phyloP scores from a whole-genome alignment of 2,797 vertebrate species.

The Remorina albescens region DNA sequence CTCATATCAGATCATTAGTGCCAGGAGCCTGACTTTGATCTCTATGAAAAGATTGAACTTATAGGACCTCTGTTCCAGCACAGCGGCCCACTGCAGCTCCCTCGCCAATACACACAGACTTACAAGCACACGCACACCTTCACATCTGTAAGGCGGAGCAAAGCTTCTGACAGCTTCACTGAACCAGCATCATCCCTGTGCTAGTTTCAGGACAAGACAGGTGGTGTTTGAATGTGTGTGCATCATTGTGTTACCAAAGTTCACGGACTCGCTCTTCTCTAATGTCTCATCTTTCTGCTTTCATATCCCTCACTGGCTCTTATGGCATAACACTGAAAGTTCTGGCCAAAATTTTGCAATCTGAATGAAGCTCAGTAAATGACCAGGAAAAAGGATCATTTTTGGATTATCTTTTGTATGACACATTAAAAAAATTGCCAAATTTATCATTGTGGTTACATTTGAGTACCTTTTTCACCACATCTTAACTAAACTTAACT shows the following conservation, averaged over 20 bases:
- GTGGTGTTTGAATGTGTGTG: conserved; percentile 43
- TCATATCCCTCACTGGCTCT: conserved; percentile 1
- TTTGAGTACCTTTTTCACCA: not conserved
- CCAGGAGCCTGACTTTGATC: conserved; percentile 70
- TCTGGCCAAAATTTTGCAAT: not conserved
- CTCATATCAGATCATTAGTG: conserved; percentile 51
- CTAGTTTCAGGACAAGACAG: conserved; percentile 56
- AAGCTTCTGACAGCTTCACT: conserved; percentile 51
- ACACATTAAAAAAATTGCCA: not conserved
- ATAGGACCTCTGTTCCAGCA: conserved; percentile 31
- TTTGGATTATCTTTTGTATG: not conserved
- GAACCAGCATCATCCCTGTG: conserved; percentile 29
- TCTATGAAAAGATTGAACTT: conserved; percentile 60
- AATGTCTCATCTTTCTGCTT: conserved; percentile 34
- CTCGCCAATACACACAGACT: conserved; percentile 21
- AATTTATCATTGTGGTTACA: too few species aligned
- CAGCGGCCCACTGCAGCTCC: conserved; percentile 34
- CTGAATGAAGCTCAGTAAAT: not conserved
- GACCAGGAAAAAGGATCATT: not conserved
- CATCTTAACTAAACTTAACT: not conserved
- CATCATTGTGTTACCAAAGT: conserved; percentile 33
- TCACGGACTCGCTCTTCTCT: conserved; percentile 35
- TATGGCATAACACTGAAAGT: conserved; percentile 1
- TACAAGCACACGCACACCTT: conserved; percentile 17
- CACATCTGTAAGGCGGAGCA: conserved; percentile 60